Base-by-base conservation (phyloP, 2,113 vertebrate species). In the Spheniscus mendiculus region DNA sequence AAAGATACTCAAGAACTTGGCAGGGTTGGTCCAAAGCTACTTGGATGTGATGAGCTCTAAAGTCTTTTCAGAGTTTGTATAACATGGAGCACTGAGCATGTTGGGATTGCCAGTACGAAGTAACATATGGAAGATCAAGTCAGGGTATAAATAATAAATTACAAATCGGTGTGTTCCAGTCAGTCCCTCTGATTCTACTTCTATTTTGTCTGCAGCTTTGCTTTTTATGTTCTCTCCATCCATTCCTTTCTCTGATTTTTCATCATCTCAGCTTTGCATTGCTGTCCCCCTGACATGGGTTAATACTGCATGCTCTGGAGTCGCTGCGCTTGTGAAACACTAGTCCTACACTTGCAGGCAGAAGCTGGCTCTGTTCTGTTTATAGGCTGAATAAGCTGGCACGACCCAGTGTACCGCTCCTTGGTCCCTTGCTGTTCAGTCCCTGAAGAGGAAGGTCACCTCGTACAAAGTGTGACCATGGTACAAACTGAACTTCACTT, bases 121-220 rank as follows among this genome's bases (percentile, higher is more conserved):
- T 45, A 87, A 89, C 87, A 38, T 61, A 55, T 88, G 84, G 87
- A 77, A 96, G 78, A 94, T 93, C 84, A 90, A 96, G 84, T 86
- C 87, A 90, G 93, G 78, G n/a, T 70, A 90, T 96, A 90, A 97
- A 95, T 93, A 97, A 95, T 96, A 96, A 93, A 96, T 97, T 94
- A 93, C 83, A 92, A 90, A 95, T 83, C 93, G 56, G 82, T 91
- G 94, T 94, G 85, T 91, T 97, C 92, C 74, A 83, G 29, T 80
- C 92, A 91, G 66, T 80, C 86, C 91, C 77, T 91, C 92, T 96
- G 69, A 95, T 97, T 95, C 85, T 61, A 38, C 52, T 82, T 86
- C 55, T 96, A 15, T 79, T 77, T 97, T 82, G 87, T 94, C 81
- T 92, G 80, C 45, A 87, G 83, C 73, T 91, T 59, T 38, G 67